Percentiles rank a stretch among this genome's conserved stretches.
Conservation (phyloP, 2,888 invertebrate species). For the Pecten maximus region DNA sequence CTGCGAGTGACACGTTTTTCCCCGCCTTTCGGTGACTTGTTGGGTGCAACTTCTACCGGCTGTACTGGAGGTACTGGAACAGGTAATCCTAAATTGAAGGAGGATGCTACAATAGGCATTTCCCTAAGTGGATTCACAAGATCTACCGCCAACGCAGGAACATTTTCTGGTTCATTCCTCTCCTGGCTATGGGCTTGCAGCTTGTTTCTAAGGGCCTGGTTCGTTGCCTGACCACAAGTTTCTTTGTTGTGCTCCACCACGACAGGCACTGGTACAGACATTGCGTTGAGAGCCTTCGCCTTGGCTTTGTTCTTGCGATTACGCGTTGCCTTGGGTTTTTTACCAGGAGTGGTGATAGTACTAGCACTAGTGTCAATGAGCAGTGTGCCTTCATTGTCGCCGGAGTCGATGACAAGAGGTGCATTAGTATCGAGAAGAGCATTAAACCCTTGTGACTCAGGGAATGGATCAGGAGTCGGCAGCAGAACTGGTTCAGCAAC, state of each 20-base stretch:
- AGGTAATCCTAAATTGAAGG: neutral
- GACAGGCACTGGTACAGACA: neutral
- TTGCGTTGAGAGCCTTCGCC: neutral
- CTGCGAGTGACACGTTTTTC: neutral
- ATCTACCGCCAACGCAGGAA: neutral
- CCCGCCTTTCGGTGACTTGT: neutral
- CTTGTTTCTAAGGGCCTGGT: neutral
- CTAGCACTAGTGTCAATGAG: conserved; percentile 42
- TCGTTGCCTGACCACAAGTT: neutral
- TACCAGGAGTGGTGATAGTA: neutral
- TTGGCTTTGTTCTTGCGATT: neutral
- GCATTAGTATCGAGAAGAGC: conserved; percentile 39
- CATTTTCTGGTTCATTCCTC: neutral
- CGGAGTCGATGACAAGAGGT: conserved; percentile 51
- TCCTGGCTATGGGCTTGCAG: neutral
- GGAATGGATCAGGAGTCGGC: neutral
- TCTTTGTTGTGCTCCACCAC: neutral
- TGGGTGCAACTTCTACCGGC: neutral
- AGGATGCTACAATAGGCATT: neutral
- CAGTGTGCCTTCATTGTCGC: conserved; percentile 56
- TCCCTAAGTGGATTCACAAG: neutral
- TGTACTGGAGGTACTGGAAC: neutral
- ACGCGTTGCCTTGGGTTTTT: neutral
- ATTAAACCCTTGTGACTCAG: neutral
- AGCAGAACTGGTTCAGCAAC: neutral